Percentiles rank a stretch among this genome's conserved stretches.
Evolutionary conservation across 2,888 invertebrate species (phyloP).

Genomic region (Sabatieria punctata): DNA sequence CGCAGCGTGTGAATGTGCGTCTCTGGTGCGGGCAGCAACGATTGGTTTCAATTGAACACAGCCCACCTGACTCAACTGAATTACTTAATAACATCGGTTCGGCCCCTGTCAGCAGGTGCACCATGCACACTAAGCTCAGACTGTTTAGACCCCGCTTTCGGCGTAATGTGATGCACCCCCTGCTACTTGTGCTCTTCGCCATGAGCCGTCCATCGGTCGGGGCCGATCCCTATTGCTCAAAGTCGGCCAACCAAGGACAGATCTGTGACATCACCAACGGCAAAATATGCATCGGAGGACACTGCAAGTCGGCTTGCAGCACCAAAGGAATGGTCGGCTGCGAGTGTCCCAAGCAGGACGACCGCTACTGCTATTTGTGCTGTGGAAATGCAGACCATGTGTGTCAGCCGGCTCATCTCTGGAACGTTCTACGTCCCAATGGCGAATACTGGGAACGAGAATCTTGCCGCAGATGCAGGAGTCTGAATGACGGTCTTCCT

Average conservation of each 20-base stretch:
- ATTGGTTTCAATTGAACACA: too few relatives aligned
- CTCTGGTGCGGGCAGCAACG: too few relatives aligned
- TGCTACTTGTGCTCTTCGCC: too few relatives aligned
- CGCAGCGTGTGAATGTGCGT: too few relatives aligned
- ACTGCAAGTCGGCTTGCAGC: conserved; percentile 17
- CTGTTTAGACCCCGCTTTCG: too few relatives aligned
- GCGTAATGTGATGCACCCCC: too few relatives aligned
- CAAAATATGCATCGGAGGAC: neutral
- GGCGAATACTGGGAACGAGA: conserved; percentile 31
- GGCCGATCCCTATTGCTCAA: neutral
- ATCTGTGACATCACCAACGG: conserved; percentile 1
- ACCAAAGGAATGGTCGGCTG: conserved; percentile 24
- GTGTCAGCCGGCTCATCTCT: conserved; percentile 25
- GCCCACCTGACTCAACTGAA: too few relatives aligned
- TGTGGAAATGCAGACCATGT: conserved; percentile 24
- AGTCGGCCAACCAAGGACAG: neutral
- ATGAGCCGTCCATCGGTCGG: too few relatives aligned
- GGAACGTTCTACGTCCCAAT: conserved; percentile 19
- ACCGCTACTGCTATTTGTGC: conserved; percentile 30
- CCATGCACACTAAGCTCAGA: too few relatives aligned
- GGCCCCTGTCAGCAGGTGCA: too few relatives aligned
- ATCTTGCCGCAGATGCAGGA: conserved; percentile 25
- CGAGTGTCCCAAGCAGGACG: conserved; percentile 27
- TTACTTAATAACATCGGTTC: too few relatives aligned
- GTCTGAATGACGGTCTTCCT: conserved; percentile 25